Evolutionary conservation across 2,888 invertebrate species (phyloP).

Genomic region (Pammene aurita): DNA sequence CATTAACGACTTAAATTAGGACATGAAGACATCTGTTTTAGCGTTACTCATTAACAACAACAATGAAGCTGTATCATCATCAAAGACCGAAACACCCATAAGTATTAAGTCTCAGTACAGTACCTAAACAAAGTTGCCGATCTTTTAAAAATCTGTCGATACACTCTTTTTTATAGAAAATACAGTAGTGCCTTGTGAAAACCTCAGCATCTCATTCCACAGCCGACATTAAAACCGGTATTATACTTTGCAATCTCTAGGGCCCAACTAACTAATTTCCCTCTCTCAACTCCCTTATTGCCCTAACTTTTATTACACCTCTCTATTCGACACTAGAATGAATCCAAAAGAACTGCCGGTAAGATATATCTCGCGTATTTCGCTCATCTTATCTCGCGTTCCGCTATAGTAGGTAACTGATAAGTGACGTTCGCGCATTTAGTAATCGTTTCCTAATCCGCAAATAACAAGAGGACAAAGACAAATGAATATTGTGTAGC

Average conservation of each 20-base stretch:
- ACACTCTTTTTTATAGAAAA: neutral
- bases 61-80: neutral
- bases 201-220: too few species aligned
- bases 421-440: conserved; percentile 15
- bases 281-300: too few species aligned
- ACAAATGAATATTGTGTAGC: neutral
- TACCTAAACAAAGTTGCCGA: neutral
- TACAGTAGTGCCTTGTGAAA: too few species aligned
- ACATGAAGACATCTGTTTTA: conserved; percentile 23
- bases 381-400: conserved; percentile 27
- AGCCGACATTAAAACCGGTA: too few species aligned
- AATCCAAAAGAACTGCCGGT: neutral
- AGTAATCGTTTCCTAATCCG: conserved; percentile 30
- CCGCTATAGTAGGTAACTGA: conserved; percentile 10
- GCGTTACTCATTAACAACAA: neutral
- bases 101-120: too few species aligned
- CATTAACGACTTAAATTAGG: neutral
- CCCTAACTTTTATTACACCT: too few species aligned
- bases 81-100: neutral
- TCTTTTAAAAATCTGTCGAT: neutral
- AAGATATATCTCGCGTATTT: conserved; percentile 3
- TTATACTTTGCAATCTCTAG: too few species aligned
- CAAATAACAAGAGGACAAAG: conserved; percentile 1
- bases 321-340: neutral
- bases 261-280: too few species aligned